Base-by-base conservation (phyloP, 2,113 vertebrate species). In the Tachysurus vachellii region DNA sequence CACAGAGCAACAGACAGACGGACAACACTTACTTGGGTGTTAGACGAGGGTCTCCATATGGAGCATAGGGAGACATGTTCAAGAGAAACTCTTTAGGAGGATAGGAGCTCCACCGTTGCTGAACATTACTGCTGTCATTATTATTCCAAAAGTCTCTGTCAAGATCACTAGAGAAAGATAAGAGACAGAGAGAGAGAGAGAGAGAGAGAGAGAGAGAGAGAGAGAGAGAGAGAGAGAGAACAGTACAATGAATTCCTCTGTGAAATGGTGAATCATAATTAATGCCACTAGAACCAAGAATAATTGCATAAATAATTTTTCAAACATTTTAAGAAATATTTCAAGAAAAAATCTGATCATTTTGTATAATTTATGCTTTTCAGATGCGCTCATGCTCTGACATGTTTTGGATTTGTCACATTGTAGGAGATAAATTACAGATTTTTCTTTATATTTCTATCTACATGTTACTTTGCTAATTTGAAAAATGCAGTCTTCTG, bases 61-160 rank as follows among this genome's bases (percentile, higher is more conserved):
- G 98, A 90, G 97, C 97, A 93, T 99, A 99, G 92, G 98, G 98
- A 95, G 98, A 99, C 97, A 99, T 99, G 96, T 99, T 99, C 95
- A 99, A 95, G 90, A 99, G 97, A 95, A 99, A 99, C 96, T 99
- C 98, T 95, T 99, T 99, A 93, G 98, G 98, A 90, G 98, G 98
- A 92, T 99, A 99, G 94, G 98, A 99, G 93, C 97, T 99, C 98
- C 98, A 99, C 95, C 99, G 97, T 97, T 99, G 98, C 93, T 99
- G 98, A 94, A 98, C 97, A 95, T 97, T 98, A 96, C 97, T 98
- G 97, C 97, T 99, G 96, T 99, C 98, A 95, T 99, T 99, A 96
- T 99, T 99, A 96, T 99, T 99, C 98, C 98, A 99, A 96, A 99
- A 99, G 96, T 99, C 98, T 97, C 97, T 97, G 97, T 99, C 98